These are phyloP conservation scores for Campopleginae sp. DNA, from an alignment of 2,888 invertebrate species.

Conservation along the genomic window DNA sequence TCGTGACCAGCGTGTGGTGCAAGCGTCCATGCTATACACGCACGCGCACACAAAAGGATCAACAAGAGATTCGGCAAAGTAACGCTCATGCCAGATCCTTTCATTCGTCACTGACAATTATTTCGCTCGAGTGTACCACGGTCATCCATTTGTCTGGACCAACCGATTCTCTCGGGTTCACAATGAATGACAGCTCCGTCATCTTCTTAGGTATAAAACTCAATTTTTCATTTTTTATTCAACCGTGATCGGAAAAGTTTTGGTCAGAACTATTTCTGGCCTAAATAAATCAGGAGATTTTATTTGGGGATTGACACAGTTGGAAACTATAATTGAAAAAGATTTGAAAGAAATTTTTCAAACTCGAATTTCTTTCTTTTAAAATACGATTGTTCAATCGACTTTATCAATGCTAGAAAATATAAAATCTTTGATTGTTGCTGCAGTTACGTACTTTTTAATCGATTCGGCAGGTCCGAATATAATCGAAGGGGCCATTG, in stretches of 20 bases:
- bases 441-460: not conserved
- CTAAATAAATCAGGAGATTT: conserved; percentile 32
- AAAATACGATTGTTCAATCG: not conserved
- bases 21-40: conserved; percentile 16
- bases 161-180: conserved; percentile 38
- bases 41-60: conserved; percentile 15
- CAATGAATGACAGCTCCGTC: conserved; percentile 26
- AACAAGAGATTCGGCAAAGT: conserved; percentile 42
- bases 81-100: conserved; percentile 47
- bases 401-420: not conserved
- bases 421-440: not conserved
- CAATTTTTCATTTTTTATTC: conserved; percentile 49
- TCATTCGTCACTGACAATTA: conserved; percentile 72
- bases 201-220: conserved; percentile 18
- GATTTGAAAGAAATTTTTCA: not conserved
- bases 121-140: conserved; percentile 60
- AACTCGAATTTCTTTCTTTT: not conserved
- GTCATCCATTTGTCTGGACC: conserved; percentile 62
- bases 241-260: conserved; percentile 42
- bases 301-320: not conserved
- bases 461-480: not conserved
- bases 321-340: not conserved
- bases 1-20: conserved; percentile 28
- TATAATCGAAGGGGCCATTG: not conserved
- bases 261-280: conserved; percentile 21